Percentiles rank a stretch among this genome's conserved stretches.
Evolutionary conservation across 2,888 invertebrate genomes (phyloP).

Genomic region (Pollenia labialis): DNA sequence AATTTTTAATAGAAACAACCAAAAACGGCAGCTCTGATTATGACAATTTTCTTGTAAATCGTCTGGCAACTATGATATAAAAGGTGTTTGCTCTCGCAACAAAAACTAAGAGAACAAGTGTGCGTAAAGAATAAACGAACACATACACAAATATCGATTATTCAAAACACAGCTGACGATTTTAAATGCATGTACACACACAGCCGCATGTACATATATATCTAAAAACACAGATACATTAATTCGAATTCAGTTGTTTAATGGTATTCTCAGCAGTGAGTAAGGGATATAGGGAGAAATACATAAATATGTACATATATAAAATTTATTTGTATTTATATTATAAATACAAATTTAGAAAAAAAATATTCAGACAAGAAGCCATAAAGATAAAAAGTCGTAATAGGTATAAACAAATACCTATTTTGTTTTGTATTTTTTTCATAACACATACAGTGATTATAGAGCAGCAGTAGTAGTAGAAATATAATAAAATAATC

Average conservation of each 20-base stretch:
- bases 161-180: slow-evolving; percentile 70
- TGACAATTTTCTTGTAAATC: no score
- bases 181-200: slow-evolving; percentile 2
- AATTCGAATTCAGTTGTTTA: not conserved
- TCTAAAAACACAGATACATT: slow-evolving; percentile 25
- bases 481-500: slow-evolving; percentile 6
- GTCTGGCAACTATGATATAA: not conserved
- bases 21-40: no score
- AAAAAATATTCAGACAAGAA: slow-evolving; percentile 22
- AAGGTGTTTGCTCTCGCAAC: slow-evolving; percentile 1
- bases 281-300: not conserved
- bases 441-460: slow-evolving; percentile 15
- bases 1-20: no score
- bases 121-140: slow-evolving; percentile 23
- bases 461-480: not conserved
- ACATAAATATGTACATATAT: no score
- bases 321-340: no score
- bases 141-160: slow-evolving; percentile 60
- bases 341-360: not conserved
- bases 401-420: slow-evolving; percentile 13
- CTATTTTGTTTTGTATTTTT: not conserved
- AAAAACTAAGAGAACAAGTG: slow-evolving; percentile 39
- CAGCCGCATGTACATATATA: slow-evolving; percentile 7
- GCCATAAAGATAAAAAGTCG: slow-evolving; percentile 18
- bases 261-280: not conserved